Evolutionary conservation across 2,888 invertebrate genomes (phyloP).

Genomic region (Lomographa bimaculata): DNA sequence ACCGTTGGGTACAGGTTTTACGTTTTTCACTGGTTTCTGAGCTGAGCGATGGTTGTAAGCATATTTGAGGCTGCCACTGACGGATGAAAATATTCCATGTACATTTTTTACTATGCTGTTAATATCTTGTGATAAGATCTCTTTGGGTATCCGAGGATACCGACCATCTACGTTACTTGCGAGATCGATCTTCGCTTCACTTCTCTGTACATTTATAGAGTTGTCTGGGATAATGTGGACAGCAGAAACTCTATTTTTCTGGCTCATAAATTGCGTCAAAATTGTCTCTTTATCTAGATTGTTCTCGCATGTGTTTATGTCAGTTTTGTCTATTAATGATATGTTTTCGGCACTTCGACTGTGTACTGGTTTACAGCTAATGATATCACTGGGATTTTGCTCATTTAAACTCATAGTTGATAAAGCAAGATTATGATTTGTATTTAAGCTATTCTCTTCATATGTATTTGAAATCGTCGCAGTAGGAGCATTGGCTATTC

Average conservation of each 20-base stretch:
- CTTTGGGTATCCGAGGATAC: constrained; percentile 64
- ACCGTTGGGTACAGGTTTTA: constrained; percentile 57
- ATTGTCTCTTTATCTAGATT: constrained; percentile 60
- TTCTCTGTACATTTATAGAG: not conserved
- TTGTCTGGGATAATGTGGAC: constrained; percentile 54
- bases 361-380: constrained; percentile 45
- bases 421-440: constrained; percentile 44
- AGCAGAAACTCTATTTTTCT: constrained; percentile 62
- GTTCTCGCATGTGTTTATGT: constrained; percentile 40
- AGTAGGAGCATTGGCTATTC: constrained; percentile 20
- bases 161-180: constrained; percentile 40
- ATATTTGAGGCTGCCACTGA: constrained; percentile 73
- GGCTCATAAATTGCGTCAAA: constrained; percentile 56
- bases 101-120: constrained; percentile 78
- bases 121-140: constrained; percentile 67
- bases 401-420: constrained; percentile 66
- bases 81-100: constrained; percentile 75
- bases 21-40: constrained; percentile 51
- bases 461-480: not conserved
- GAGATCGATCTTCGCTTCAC: constrained; percentile 38
- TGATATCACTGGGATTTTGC: constrained; percentile 35
- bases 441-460: constrained; percentile 21
- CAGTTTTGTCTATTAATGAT: constrained; percentile 36
- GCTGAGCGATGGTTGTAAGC: constrained; percentile 63
- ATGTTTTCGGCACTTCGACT: constrained; percentile 72